Evolutionary conservation across 1,140 invertebrate genomes (phyloP), one percentile per base, ranked within the genome.

Genomic region (Ctenoplectra terminalis): DNA sequence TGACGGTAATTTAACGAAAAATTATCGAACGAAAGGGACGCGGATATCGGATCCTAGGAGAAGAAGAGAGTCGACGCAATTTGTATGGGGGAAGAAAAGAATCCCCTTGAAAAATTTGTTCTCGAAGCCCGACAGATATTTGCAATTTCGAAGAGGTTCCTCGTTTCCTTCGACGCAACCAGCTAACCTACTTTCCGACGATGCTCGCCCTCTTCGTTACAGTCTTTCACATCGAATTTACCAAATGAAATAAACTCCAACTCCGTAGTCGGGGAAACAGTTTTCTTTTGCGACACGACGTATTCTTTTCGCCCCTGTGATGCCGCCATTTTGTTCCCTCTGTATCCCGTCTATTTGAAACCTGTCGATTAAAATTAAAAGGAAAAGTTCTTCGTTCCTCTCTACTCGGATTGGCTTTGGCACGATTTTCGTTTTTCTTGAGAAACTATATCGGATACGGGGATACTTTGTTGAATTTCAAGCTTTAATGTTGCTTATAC

Each of bases 171-270:
- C 56, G 34, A 43, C 17, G 54, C 11, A 46, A 13, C 50, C 26
- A 23, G 20, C 43, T 71, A 71, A 79, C 76, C 76, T 52, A 79
- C 67, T 79, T 79, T 52, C 56, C n/a, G 13, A 40, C 56, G 34
- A 72, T 43, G 43, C 46, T 79, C 76, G 67, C 46, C 29, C 56
- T 61, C 67, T 72, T 79, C 52, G 58, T 79, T 79, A 72, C 67
- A 79, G 76, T 43, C 56, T 63, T 79, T 79, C 76, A 52, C 76
- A 79, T 79, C 76, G 76, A 79, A 63, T 79, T 72, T 63, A 71
- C 46, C 76, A 79, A 79, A 79, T 79, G 67, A 72, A 79, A 72
- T 79, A 71, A 79, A 61, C 46, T 63, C 69, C 31, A 69, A 46
- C 23, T 26, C n/a, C 46, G 43, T 52, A 26, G 31, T 13, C 52